These are phyloP conservation scores for Leptonema lineaticorne DNA, from an alignment of 1,140 invertebrate genomes.

Conservation along the genomic window DNA sequence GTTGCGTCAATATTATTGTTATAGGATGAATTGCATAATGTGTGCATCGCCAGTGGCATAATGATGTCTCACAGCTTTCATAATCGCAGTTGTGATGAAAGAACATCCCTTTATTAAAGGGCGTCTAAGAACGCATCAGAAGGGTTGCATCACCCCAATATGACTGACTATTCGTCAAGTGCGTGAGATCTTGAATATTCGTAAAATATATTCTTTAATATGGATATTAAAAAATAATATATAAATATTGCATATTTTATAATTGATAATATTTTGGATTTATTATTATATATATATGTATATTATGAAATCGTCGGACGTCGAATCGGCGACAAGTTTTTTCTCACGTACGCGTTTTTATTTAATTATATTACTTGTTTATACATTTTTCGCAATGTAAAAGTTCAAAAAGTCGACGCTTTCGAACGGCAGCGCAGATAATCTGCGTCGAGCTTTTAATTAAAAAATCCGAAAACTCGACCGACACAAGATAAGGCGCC, in stretches of 20 bases:
- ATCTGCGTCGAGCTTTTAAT: constrained; percentile 23
- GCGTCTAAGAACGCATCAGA: constrained; percentile 27
- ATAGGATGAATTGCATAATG: constrained; percentile 26
- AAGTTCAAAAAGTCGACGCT: too few relatives aligned
- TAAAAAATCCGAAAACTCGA: constrained; percentile 26
- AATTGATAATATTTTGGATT: too few relatives aligned
- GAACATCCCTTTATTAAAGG: constrained; percentile 26
- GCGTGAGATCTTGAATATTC: too few relatives aligned
- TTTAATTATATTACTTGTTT: too few relatives aligned
- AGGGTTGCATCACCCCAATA: too few relatives aligned
- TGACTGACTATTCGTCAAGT: too few relatives aligned
- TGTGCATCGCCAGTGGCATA: constrained; percentile 25
- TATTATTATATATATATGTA: too few relatives aligned
- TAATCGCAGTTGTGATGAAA: constrained; percentile 25
- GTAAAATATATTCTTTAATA: too few relatives aligned
- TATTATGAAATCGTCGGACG: neutral
- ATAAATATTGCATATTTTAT: too few relatives aligned
- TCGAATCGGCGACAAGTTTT: neutral
- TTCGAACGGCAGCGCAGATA: constrained; percentile 1
- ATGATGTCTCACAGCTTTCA: constrained; percentile 38
- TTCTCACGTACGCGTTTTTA: neutral
- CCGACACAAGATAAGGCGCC: constrained; percentile 7
- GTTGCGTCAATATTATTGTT: constrained; percentile 27
- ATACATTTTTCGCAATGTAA: too few relatives aligned
- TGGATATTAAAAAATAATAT: too few relatives aligned